Conservation (phyloP, 2,113 vertebrate species). For the Cisticola juncidis region DNA sequence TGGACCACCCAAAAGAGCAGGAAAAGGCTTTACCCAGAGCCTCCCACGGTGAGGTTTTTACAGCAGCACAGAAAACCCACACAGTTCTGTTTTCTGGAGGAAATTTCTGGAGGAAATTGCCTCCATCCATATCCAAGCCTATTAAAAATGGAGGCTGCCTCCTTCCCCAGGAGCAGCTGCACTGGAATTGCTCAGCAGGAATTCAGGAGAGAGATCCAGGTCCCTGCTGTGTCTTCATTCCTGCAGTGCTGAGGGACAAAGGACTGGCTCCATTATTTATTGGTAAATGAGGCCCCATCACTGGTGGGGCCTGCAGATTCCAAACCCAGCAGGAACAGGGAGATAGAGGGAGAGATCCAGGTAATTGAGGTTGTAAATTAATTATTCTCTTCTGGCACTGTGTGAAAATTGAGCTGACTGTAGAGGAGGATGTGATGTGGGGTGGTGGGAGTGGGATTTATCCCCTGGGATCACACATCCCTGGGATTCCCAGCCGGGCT, state of each 20-base stretch:
- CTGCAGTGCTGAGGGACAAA: not conserved
- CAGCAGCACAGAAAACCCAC: not conserved
- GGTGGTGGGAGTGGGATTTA: not conserved
- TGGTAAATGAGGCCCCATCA: not conserved
- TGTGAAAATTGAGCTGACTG: accelerated
- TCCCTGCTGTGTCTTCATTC: not conserved
- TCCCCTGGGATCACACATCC: not conserved
- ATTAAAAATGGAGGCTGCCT: not conserved
- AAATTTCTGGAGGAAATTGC: not conserved
- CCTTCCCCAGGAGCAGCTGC: not conserved
- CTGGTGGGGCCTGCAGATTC: not conserved
- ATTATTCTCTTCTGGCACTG: not conserved
- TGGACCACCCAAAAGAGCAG: not conserved
- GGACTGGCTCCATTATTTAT: not conserved
- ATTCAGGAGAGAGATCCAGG: not conserved
- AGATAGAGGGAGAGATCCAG: not conserved
- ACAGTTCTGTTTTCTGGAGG: not conserved
- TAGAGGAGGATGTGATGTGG: not conserved
- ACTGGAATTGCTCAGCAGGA: not conserved
- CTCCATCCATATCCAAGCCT: not conserved
- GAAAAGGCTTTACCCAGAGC: not conserved
- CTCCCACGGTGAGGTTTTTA: not conserved
- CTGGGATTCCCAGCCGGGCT: not conserved
- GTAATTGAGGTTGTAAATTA: accelerated
- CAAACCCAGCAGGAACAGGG: not conserved